Evolutionary conservation across 2,888 invertebrate genomes (phyloP).

Genomic region (Papilio demoleus): DNA sequence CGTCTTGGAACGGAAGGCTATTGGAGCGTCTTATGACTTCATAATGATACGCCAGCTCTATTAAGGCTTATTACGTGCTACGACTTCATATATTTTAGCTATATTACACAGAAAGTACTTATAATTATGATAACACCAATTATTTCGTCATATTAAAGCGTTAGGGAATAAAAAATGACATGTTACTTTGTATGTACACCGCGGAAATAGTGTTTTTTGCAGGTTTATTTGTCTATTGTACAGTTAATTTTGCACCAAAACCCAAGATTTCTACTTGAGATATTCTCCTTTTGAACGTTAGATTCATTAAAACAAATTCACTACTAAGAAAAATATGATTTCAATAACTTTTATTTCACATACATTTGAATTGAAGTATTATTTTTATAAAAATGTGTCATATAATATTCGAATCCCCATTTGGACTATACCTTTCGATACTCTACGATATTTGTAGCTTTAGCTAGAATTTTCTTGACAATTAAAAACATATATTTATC

Average conservation of each 20-base stretch:
- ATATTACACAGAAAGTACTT: background rate
- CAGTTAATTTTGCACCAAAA: too few species aligned
- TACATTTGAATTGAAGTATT: background rate
- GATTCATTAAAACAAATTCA: too few species aligned
- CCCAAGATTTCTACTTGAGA: too few species aligned
- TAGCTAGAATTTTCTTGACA: too few species aligned
- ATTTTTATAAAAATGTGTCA: background rate
- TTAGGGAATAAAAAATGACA: too few species aligned
- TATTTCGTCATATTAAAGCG: too few species aligned
- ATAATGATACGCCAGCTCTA: conserved; percentile 29
- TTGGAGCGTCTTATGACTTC: conserved; percentile 40
- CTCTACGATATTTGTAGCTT: conserved; percentile 47
- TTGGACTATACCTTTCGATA: conserved; percentile 41
- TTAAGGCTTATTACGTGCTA: conserved; percentile 24
- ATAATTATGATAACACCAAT: background rate
- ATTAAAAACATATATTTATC: too few species aligned
- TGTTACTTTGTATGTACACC: too few species aligned
- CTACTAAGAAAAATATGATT: too few species aligned
- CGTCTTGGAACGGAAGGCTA: conserved; percentile 34
- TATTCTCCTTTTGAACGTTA: too few species aligned
- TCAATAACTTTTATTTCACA: background rate
- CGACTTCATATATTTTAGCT: background rate
- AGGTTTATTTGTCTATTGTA: too few species aligned
- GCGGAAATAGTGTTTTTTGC: too few species aligned
- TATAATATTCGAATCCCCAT: conserved; percentile 24